Base-by-base conservation (phyloP, 2,113 vertebrate species). In the Xiphias gladius region DNA sequence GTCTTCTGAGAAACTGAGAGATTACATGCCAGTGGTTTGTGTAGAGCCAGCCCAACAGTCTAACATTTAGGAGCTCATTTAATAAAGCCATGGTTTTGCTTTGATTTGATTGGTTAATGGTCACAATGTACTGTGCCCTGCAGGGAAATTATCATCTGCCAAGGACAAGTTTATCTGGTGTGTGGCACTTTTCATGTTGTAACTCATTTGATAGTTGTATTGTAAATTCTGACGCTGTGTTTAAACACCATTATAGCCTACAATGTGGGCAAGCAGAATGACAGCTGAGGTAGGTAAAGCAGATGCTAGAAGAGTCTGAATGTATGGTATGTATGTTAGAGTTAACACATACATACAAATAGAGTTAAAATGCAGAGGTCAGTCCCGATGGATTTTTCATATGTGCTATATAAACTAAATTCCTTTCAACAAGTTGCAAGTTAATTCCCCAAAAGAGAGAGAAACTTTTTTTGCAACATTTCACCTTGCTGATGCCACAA, bases 91-190 rank as follows among this genome's bases (percentile, higher is more conserved):
- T 28, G 43, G 14, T 57, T 73, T 80, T 37, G 12, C 28, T 73
- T 52, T 32, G 30, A 35, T 83, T 48, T 50, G 54, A 76, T 79
- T 80, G 54, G 48, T 80, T 80, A 70, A 55, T 68, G 52, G 37
- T 26, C 39, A 43, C 39, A 61, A 39, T 28, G 67, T 26, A 58
- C 26, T 2, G 0, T n/a, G n/a, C 13, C 69, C 63, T 50, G n/a
- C 16, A 9, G 58, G 19, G 41, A 68, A 82, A 62, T 75, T 37
- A 55, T 48, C 50, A 59, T 58, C 39, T 63, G 20, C 16, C n/a
- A 26, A 22, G 9, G 17, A 41, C 46, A 41, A 7, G 28, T 77
- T 69, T 3, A 67, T 13, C 50, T 78, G 32, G 6, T 24, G 35
- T 63, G 55, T 62, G 20, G 26, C n/a, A 55, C 26, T 19, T 76